phyloP scores from a whole-genome alignment of 2,888 invertebrate species.

The Lacanobia oleracea region DNA sequence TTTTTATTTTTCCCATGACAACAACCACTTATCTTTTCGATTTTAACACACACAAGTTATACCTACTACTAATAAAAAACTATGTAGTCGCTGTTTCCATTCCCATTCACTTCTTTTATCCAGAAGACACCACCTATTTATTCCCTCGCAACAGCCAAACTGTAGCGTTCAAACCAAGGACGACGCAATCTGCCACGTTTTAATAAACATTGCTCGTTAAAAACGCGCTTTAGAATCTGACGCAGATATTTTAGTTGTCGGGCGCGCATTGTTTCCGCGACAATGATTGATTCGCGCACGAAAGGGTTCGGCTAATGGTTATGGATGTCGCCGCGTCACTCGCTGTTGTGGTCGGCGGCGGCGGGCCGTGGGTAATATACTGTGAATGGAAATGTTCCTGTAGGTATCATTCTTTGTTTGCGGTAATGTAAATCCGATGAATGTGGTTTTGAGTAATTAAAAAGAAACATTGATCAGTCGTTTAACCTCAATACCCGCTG shows the following conservation, averaged over 20 bases:
- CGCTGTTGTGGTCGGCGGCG: conserved; percentile 46
- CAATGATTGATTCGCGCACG: conserved; percentile 67
- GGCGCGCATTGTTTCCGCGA: conserved; percentile 66
- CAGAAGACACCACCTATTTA: conserved; percentile 20
- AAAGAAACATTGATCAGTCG: conserved; percentile 1
- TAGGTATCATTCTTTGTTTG: conserved; percentile 43
- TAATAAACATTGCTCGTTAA: conserved; percentile 66
- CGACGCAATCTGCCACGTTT: conserved; percentile 38
- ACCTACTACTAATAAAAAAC: not conserved
- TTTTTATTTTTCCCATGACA: not conserved
- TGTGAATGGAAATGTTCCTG: conserved; percentile 40
- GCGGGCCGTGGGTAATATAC: conserved; percentile 33
- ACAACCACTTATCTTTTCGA: not conserved
- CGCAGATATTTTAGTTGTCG: conserved; percentile 62
- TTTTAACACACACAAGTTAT: too few species aligned
- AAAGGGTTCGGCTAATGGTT: conserved; percentile 69
- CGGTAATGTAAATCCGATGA: conserved; percentile 44
- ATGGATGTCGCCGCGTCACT: conserved; percentile 61
- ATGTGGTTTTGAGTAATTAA: conserved; percentile 23
- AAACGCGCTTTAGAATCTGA: conserved; percentile 58
- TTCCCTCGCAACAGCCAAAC: conserved; percentile 15
- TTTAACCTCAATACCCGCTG: not conserved
- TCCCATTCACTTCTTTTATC: conserved; percentile 1
- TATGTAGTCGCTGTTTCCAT: not conserved
- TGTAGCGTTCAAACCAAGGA: conserved; percentile 26